phyloP scores from a whole-genome alignment of 1,140 invertebrate genomes.

The Danaus melanippus region DNA sequence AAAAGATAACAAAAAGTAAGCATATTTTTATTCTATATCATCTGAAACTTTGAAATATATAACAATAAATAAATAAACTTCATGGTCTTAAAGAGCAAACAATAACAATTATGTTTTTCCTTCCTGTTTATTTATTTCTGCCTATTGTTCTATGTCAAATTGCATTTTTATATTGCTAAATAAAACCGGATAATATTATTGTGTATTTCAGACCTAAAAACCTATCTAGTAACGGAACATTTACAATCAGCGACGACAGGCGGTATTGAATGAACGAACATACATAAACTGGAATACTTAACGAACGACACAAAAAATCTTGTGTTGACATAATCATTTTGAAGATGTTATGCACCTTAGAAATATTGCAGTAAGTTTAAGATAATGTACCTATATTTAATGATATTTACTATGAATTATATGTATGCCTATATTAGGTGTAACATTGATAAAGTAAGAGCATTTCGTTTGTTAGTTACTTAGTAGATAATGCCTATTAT shows the following conservation, averaged over 20 bases:
- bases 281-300: background rate
- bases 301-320: slow-evolving; percentile 3
- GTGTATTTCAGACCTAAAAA: slow-evolving; percentile 20
- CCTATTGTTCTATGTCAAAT: too few relatives aligned
- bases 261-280: slow-evolving; percentile 31
- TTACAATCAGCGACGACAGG: slow-evolving; percentile 54
- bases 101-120: background rate
- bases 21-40: background rate
- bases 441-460: background rate
- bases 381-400: background rate
- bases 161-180: too few relatives aligned
- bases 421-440: slow-evolving; percentile 7
- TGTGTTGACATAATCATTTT: background rate
- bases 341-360: background rate
- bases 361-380: slow-evolving; percentile 1
- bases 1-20: slow-evolving; percentile 19
- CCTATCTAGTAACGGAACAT: slow-evolving; percentile 49
- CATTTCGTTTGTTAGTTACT: background rate
- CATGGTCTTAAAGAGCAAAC: background rate
- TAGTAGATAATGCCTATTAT: too few relatives aligned
- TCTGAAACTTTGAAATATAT: too few relatives aligned
- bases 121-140: too few relatives aligned
- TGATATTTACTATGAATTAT: slow-evolving; percentile 1
- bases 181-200: background rate
- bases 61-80: too few relatives aligned